Evolutionary conservation across 2,888 invertebrate species (phyloP).

Genomic region (Drosophila neutralis): DNA sequence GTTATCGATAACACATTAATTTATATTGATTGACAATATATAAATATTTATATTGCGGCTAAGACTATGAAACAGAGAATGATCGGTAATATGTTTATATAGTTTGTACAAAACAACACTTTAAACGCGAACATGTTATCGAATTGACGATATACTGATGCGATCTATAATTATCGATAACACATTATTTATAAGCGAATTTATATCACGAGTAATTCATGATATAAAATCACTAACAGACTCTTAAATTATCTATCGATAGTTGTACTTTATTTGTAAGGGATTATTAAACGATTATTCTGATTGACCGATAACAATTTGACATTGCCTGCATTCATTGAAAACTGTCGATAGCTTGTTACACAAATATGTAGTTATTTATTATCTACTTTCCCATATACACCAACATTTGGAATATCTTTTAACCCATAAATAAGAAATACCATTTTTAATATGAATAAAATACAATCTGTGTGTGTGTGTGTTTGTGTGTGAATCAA

Average conservation of each 20-base stretch:
- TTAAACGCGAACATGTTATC: neutral
- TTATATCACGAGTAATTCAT: neutral
- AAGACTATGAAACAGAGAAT: neutral
- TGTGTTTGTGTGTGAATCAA: slow-evolving; percentile 1
- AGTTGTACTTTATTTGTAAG: neutral
- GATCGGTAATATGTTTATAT: neutral
- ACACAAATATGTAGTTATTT: neutral
- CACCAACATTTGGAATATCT: neutral
- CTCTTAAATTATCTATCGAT: neutral
- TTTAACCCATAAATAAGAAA: neutral
- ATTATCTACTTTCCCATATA: no score
- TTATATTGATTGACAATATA: neutral
- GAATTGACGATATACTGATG: neutral
- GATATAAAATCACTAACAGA: neutral
- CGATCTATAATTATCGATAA: neutral
- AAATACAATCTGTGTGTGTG: neutral
- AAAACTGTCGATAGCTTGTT: neutral
- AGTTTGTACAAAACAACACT: neutral
- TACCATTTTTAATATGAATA: neutral
- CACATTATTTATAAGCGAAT: neutral
- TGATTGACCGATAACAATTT: neutral
- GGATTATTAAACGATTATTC: neutral
- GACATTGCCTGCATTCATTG: neutral
- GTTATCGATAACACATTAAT: neutral
- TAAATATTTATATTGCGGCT: neutral